Base-by-base conservation (phyloP, 2,888 invertebrate species). In the Caenorhabditis angaria region DNA sequence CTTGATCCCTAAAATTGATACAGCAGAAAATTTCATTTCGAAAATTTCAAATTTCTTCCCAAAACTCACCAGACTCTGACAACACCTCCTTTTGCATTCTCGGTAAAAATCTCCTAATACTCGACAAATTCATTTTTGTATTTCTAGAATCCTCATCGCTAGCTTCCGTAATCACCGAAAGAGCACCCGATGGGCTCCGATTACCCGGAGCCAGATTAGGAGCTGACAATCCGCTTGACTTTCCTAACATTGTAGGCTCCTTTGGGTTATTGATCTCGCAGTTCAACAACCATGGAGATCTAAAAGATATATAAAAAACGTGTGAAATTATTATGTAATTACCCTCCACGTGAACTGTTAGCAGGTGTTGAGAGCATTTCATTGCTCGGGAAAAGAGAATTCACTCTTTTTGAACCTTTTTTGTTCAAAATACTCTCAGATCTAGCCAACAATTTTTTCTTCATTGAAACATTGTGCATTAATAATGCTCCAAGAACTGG, bases 101-200 rank as follows among this genome's bases (percentile, higher is more conserved):
- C 22, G 22, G 25, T 8, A 54, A 8, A 54, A 27, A 27, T 54
- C 18, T 56, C 25, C 58, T 12, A 41, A 41, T 18, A 41, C 18
- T 35, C 10, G 14, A 1, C 5, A 27, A 2, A 32, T 67, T 68
- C 57, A 70, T 67, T 59, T 72, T 72, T 51, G 70, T 66, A 56
- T 73, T 72, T 12, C 70, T 50, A 27, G 70, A 28, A 58, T 81
- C 79, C 53, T 81, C 81, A 53, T 81, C 81, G 61, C 72, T 78
- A 18, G 73, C 78, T 68, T 82, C 82, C 10, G 82, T 80, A 55
- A 81, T 82, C 29, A 82, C 81, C 18, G 82, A 81, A 12, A 81
- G 59, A 1, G 77, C 72, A 12, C 62, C 62, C 14, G 65, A 65
- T 22, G 72, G 68, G 2, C 60, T 63, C 3, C 68, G 41, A 32